Base-by-base conservation (phyloP, 2,888 invertebrate genomes). In the Biston betularia region DNA sequence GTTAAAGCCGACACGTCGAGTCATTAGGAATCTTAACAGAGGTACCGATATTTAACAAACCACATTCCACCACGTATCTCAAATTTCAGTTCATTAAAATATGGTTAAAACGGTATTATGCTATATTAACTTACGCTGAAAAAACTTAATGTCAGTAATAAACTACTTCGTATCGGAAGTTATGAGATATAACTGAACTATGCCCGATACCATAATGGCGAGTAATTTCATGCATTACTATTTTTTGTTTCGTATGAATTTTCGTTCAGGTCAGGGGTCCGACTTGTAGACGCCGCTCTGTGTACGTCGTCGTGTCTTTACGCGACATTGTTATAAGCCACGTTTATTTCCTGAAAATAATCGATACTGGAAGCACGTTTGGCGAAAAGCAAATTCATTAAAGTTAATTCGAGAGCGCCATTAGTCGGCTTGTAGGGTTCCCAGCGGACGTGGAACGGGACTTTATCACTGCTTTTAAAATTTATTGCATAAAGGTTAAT, bases 401-500 rank as follows among this genome's bases (percentile, higher is more conserved):
- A 88, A 87, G 83, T 85, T 84, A 88, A 88, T 86, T 86, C 82
- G 81, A 80, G 78, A 85, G 82, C 83, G 80, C 87, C 85, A 89
- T 90, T 88, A 89, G 81, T 78, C 75, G 76, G 75, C 24, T 24
- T 24, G 24, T 70, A 59, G 54, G 48, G 75, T 77, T 71, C 75
- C 75, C 66, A 72, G 73, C 72, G 75, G 73, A 74, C 64, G 79
- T 35, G 57, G 72, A 81, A 90, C 92, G 90, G 92, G 86, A 89
- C 88, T 87, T 90, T 91, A 90, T 90, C 90, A 86, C 82, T 74
- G 87, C 82, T 84, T 87, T 89, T 87, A 86, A 90, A 92, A 90
- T 91, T 88, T 92, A 90, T 91, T 85, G 89, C 86, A 86, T 88
- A 88, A 86, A 87, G 85, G 84, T 87, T 92, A 92, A 91, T 91